phyloP scores from a whole-genome alignment of 2,888 invertebrate species.

The Hemicrepidius hirtus region DNA sequence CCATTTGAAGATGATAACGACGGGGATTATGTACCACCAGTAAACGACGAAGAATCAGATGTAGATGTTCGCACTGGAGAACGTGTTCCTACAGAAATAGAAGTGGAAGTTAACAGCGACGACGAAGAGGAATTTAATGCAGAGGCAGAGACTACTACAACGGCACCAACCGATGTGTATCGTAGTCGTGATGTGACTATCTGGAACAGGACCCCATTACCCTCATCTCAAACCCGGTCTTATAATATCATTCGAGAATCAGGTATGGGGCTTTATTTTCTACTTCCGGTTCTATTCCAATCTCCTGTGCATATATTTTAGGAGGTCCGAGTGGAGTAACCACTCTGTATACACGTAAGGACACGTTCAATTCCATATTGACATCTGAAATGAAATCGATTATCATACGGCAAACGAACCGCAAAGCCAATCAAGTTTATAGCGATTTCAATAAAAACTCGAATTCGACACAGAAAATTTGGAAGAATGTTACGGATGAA shows the following conservation, averaged over 20 bases:
- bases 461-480: conserved; percentile 11
- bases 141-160: conserved; percentile 17
- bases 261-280: conserved; percentile 18
- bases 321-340: conserved; percentile 39
- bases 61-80: conserved; percentile 19
- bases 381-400: conserved; percentile 19
- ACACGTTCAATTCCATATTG: conserved; percentile 29
- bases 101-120: conserved; percentile 23
- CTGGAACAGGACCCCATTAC: conserved; percentile 32
- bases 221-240: conserved; percentile 37
- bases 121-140: conserved; percentile 10
- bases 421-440: conserved; percentile 28
- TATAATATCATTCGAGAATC: conserved; percentile 42
- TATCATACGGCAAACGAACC: conserved; percentile 24
- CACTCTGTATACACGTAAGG: conserved; percentile 27
- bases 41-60: conserved; percentile 9
- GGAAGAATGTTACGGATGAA: background rate
- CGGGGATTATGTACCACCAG: conserved; percentile 19
- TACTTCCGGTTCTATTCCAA: conserved; percentile 28
- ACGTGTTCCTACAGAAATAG: conserved; percentile 21
- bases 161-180: conserved; percentile 30
- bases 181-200: conserved; percentile 32
- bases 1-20: conserved; percentile 9
- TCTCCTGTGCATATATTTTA: conserved; percentile 28
- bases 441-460: conserved; percentile 26